These are phyloP conservation scores for Bovichtus variegatus DNA, from an alignment of 2,797 vertebrate species.

Conservation along the genomic window DNA sequence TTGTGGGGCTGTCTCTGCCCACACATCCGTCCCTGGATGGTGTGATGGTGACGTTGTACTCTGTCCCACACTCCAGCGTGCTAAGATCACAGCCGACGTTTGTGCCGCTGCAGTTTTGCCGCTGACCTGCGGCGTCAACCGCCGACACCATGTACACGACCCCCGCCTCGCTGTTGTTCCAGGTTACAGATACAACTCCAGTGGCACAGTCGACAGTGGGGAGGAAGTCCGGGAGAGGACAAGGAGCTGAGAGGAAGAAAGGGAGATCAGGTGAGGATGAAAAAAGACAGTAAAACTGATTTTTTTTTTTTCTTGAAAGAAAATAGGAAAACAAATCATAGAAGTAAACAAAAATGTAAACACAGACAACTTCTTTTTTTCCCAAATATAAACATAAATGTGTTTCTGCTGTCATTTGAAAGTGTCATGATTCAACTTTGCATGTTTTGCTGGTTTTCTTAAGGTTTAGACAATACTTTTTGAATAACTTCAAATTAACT, in stretches of 20 bases:
- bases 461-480: background rate
- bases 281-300: background rate
- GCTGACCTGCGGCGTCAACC: slow-evolving; percentile 12
- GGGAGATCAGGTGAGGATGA: background rate
- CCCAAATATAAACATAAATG: background rate
- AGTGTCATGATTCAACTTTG: background rate
- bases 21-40: slow-evolving; percentile 74
- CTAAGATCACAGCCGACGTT: slow-evolving; percentile 66
- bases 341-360: background rate
- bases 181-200: slow-evolving; percentile 71
- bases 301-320: background rate
- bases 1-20: slow-evolving; percentile 69
- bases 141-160: slow-evolving; percentile 70
- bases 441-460: background rate
- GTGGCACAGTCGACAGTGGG: slow-evolving; percentile 70
- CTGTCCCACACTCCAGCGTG: slow-evolving; percentile 76
- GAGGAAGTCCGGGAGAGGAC: slow-evolving; percentile 67
- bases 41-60: slow-evolving; percentile 81
- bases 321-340: background rate
- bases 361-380: background rate
- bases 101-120: slow-evolving; percentile 71
- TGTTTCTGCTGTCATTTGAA: background rate
- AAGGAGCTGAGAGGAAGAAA: slow-evolving; percentile 77
- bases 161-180: slow-evolving; percentile 65
- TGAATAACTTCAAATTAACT: background rate